Evolutionary conservation across 2,113 vertebrate genomes (phyloP), one percentile per base, ranked within the genome.

Genomic region (Dipodomys stephensi): DNA sequence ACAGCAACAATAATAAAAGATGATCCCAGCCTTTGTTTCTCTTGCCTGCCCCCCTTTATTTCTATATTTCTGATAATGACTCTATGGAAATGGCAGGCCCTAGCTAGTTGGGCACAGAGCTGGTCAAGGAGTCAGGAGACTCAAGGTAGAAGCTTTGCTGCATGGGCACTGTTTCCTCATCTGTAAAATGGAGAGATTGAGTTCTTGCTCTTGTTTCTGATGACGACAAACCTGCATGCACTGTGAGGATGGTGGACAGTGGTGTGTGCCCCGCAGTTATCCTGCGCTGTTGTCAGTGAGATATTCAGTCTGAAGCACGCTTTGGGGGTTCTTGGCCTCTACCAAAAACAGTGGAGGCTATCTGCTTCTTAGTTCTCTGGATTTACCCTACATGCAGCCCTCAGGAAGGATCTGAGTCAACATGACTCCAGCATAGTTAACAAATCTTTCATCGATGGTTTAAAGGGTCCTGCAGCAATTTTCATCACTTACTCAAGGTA

Each of bases 391-490:
- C 83, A 83, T 94, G 77, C 68, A 87, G 49, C 57, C 64, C 78
- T 72, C 69, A 35, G 92, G 68, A 94, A 91, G 88, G 79, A 57
- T 97, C 93, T 96, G 95, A 95, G 89, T 97, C 97, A 96, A 96
- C 88, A 96, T 88, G 93, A 95, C 92, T 96, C 73, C 32, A 53
- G 84, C 87, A 60, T 57, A 92, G 94, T 84, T 93, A 94, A 93
- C 91, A 76, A 92, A 96, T 97, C 96, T 97, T 97, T 97, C 97
- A 71, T 78, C 91, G 15, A 82, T 83, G 68, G 83, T 95, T 93
- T 96, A 96, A 96, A 96, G 96, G 95, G 93, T 97, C 96, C 96
- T 92, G 91, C 73, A 94, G 97, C 96, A 60, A 90, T 95, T 95
- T 95, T 96, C 96, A 96, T 92, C 96, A 92, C 90, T 85, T 88